A percentile compares a stretch with the other conserved stretches of the same genome.
Conservation (phyloP, 2,797 vertebrate genomes). For the Eremophila alpestris region DNA sequence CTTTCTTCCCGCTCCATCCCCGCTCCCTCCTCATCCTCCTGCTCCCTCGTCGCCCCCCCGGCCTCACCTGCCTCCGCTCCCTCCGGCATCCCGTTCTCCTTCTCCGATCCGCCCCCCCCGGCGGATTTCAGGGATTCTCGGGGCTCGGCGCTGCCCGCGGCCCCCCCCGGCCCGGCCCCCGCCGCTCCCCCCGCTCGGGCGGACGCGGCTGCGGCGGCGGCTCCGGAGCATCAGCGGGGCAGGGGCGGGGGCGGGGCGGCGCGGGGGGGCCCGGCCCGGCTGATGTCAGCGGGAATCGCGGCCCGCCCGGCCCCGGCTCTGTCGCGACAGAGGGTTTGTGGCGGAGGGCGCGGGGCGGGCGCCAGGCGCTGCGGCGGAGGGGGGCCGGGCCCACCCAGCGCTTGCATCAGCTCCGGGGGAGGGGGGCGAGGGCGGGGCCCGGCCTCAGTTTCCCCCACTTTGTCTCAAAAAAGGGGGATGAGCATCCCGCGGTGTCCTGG, state of each 20-base stretch:
- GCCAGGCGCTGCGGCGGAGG: too few species aligned
- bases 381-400: neutral
- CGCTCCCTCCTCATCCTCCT: neutral
- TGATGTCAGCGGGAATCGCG: neutral
- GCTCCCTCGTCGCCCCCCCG: neutral
- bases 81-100: neutral
- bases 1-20: neutral
- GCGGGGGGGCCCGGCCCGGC: neutral
- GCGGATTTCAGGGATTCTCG: neutral
- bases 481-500: neutral
- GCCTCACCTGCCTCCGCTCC: neutral
- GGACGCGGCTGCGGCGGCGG: neutral
- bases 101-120: neutral
- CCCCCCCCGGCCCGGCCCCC: neutral
- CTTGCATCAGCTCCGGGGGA: neutral
- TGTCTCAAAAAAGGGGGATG: neutral
- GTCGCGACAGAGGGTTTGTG: neutral
- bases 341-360: neutral
- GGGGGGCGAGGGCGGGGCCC: neutral
- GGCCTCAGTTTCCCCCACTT: neutral
- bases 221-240: neutral
- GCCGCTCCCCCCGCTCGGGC: neutral
- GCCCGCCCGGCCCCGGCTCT: neutral
- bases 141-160: neutral
- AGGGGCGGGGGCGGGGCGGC: neutral